Percentiles rank a stretch among this genome's conserved stretches.
Evolutionary conservation across 2,888 invertebrate species (phyloP).

Genomic region (Catocala fraxini): DNA sequence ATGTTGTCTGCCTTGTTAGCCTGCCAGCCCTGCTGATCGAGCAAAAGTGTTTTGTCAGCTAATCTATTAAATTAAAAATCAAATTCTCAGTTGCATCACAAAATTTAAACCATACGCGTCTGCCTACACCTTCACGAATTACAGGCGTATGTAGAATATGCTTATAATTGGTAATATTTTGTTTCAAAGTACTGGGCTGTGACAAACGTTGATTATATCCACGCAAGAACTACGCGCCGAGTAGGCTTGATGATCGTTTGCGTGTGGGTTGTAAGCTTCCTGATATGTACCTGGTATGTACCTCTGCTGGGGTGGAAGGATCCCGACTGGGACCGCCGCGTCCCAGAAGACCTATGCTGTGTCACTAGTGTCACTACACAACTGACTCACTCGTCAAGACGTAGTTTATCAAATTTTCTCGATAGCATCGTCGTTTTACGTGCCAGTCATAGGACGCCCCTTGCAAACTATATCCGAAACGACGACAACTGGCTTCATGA

Average conservation of each 20-base stretch:
- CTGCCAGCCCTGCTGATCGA: too few species aligned
- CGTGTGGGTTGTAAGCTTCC: slow-evolving; percentile 94
- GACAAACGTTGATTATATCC: slow-evolving; percentile 96
- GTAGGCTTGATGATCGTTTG: slow-evolving; percentile 94
- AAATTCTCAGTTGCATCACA: too few species aligned
- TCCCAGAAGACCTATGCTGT: slow-evolving; percentile 90
- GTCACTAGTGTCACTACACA: too few species aligned
- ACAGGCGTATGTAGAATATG: not conserved
- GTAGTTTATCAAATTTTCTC: slow-evolving; percentile 95
- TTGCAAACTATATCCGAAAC: slow-evolving; percentile 92
- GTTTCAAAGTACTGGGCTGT: slow-evolving; percentile 94
- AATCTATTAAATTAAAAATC: too few species aligned
- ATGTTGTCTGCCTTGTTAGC: too few species aligned
- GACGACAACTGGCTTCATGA: slow-evolving; percentile 92
- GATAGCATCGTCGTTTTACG: slow-evolving; percentile 96
- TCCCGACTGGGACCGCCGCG: slow-evolving; percentile 85
- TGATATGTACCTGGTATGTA: slow-evolving; percentile 95
- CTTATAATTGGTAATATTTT: slow-evolving; percentile 20
- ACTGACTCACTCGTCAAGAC: too few species aligned
- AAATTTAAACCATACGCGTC: too few species aligned
- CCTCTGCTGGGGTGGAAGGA: slow-evolving; percentile 95
- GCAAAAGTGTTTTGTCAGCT: too few species aligned
- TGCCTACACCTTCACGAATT: too few species aligned
- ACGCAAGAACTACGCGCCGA: slow-evolving; percentile 92
- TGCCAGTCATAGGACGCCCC: slow-evolving; percentile 92